Evolutionary conservation across 2,113 vertebrate genomes (phyloP).

Genomic region (Crotalus helleri): DNA sequence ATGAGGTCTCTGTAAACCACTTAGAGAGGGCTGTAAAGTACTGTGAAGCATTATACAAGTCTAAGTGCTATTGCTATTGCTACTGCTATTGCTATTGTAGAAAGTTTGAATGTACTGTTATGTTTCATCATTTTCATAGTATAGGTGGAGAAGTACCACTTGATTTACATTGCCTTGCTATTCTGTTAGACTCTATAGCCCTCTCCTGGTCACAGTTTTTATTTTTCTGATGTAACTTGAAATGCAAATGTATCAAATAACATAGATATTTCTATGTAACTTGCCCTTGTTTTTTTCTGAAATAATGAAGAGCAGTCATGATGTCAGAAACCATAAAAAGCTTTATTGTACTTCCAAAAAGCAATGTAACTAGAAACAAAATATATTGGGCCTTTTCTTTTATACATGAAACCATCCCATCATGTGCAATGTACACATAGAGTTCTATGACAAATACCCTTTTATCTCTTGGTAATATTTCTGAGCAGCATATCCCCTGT

Average conservation of each 20-base stretch:
- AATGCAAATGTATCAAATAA: background rate
- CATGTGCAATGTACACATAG: background rate
- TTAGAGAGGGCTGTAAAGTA: too few species aligned
- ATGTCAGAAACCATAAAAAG: background rate
- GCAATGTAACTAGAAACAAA: background rate
- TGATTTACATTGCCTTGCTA: background rate
- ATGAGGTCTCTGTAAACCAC: too few species aligned
- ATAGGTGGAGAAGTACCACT: background rate
- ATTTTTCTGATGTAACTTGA: background rate
- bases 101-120: background rate
- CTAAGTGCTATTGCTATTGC: background rate
- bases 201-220: slow-evolving; percentile 16
- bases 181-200: slow-evolving; percentile 15
- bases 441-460: background rate
- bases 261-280: background rate
- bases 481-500: background rate
- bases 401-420: background rate
- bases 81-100: background rate
- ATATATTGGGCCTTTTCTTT: background rate
- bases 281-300: background rate
- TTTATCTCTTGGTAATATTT: background rate
- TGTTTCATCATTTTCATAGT: background rate
- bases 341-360: background rate
- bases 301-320: background rate
- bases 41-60: too few species aligned